Evolutionary conservation across 2,113 vertebrate genomes (phyloP), one percentile per base, ranked within the genome.

Genomic region (Anguilla japonica): DNA sequence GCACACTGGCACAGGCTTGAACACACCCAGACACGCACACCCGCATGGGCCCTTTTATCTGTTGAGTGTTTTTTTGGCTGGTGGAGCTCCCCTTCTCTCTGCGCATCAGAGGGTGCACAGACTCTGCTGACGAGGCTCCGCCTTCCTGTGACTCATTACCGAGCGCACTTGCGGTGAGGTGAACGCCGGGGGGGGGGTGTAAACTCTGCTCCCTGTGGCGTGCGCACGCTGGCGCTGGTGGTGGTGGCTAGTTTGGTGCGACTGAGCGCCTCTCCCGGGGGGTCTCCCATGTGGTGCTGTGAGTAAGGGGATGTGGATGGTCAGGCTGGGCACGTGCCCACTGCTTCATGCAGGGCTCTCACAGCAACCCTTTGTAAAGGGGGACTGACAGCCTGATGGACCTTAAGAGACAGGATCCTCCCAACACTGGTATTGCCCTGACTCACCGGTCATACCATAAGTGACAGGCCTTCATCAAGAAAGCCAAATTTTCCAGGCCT

Each of bases 331-430:
- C 8, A 53, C 8, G 13, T 29, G 63, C n/a, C 29, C 86, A 79
- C 46, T 13, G 40, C 53, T 81, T 34, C 53, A 87, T 81, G 26
- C n/a, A 13, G 34, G 34, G 34, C 34, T 34, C 34, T 34, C 1
- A 26, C 34, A 50, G 53, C 86, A 84, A 82, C 34, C 34, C 34
- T 34, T 82, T 87, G 86, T 71, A 41, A 57, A 39, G 20, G 16
- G 1, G 75, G 60, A 75, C 43, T 87, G 82, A 87, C 86, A 84
- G 39, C 71, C 75, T 60, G 83, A 79, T 53, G 39, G 40, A 22
- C 46, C 80, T 71, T 63, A 67, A 43, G 71, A 83, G 83, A 84
- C 87, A 84, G 78, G 87, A 40, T 84, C 82, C 83, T 50, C 75
- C 83, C 40, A 6, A 53, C 29, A 43, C 56, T 82, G 60, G 85